Evolutionary conservation across 2,113 vertebrate genomes (phyloP).

Genomic region (Colossoma macropomum): DNA sequence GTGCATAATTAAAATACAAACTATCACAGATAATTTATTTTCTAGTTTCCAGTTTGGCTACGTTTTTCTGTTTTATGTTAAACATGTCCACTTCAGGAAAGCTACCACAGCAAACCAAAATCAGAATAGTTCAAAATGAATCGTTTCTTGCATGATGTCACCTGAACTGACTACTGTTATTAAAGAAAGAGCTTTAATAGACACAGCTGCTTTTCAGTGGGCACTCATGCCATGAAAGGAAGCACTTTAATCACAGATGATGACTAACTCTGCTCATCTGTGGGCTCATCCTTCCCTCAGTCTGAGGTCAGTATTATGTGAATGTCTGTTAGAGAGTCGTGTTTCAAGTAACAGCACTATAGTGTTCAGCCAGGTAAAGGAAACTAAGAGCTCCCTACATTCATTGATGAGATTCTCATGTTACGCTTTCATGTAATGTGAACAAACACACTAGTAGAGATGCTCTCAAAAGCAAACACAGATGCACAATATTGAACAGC

Average conservation of each 20-base stretch:
- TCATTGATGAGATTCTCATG: slow-evolving; percentile 61
- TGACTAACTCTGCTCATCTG: slow-evolving; percentile 15
- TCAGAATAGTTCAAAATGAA: background rate
- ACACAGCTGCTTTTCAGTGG: background rate
- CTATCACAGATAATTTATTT: too few species aligned
- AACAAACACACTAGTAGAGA: slow-evolving; percentile 48
- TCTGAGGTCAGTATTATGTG: slow-evolving; percentile 49
- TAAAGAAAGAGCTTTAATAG: too few species aligned
- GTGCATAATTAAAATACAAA: background rate
- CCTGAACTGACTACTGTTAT: too few species aligned
- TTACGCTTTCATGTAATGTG: slow-evolving; percentile 49
- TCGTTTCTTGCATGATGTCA: background rate
- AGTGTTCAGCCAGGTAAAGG: slow-evolving; percentile 28
- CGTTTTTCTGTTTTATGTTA: too few species aligned
- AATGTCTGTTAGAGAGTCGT: slow-evolving; percentile 30
- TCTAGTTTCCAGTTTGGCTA: too few species aligned
- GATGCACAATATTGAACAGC: background rate
- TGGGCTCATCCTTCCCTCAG: slow-evolving; percentile 9
- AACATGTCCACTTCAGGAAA: background rate
- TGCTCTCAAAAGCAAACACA: slow-evolving; percentile 14
- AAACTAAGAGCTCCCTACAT: slow-evolving; percentile 51
- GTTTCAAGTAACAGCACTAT: slow-evolving; percentile 39
- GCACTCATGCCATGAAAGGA: slow-evolving; percentile 24
- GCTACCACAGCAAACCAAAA: background rate
- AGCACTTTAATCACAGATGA: slow-evolving; percentile 51